Evolutionary conservation across 2,797 vertebrate species (phyloP).

Genomic region (Danio albolineatus): DNA sequence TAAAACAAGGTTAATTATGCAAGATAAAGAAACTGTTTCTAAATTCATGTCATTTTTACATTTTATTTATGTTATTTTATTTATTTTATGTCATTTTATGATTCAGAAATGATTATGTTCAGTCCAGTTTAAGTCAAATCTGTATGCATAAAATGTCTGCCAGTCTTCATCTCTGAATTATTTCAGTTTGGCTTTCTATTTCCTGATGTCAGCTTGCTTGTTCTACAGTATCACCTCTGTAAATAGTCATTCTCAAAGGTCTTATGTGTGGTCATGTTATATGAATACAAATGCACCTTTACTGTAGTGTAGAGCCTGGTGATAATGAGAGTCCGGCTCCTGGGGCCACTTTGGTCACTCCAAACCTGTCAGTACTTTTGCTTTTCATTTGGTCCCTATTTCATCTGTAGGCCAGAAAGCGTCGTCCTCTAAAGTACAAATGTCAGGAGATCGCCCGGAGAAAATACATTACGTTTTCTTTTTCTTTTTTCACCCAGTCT

Average conservation of each 20-base stretch:
- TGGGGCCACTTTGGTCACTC: slow-evolving; percentile 43
- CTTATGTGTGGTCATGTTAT: slow-evolving; percentile 4
- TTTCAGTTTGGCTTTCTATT: neutral
- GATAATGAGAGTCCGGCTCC: slow-evolving; percentile 39
- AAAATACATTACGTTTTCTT: slow-evolving; percentile 50
- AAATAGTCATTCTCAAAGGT: slow-evolving; percentile 19
- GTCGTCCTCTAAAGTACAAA: slow-evolving; percentile 36
- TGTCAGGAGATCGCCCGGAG: slow-evolving; percentile 39
- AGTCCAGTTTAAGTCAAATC: neutral
- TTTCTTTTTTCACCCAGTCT: slow-evolving; percentile 18
- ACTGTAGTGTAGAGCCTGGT: slow-evolving; percentile 27
- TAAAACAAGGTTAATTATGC: too few relatives aligned
- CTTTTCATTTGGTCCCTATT: slow-evolving; percentile 58
- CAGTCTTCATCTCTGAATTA: neutral
- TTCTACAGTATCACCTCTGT: slow-evolving; percentile 14
- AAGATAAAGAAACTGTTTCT: too few relatives aligned
- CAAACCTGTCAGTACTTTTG: slow-evolving; percentile 29
- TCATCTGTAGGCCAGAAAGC: slow-evolving; percentile 31
- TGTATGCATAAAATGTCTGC: neutral
- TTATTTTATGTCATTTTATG: neutral
- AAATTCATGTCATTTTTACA: too few relatives aligned
- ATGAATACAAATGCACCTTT: slow-evolving; percentile 39
- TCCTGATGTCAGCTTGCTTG: slow-evolving; percentile 4
- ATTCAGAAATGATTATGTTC: neutral
- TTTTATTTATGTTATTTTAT: too few relatives aligned